Conservation (phyloP, 2,797 vertebrate species). For the Pseudopleuronectes americanus region DNA sequence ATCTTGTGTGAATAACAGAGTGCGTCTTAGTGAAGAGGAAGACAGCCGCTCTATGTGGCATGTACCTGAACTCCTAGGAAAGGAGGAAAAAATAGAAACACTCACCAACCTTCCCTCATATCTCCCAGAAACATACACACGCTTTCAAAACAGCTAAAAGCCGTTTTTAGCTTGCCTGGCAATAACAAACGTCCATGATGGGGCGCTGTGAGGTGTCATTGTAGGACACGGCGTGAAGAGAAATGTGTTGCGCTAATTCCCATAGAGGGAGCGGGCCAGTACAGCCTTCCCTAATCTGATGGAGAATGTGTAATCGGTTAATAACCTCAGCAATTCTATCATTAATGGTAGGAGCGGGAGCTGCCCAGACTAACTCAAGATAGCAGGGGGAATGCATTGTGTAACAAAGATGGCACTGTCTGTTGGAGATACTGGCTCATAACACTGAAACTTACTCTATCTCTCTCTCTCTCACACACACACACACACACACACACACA, state of each 20-base stretch:
- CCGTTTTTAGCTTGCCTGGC: constrained; percentile 68
- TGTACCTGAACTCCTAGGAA: constrained; percentile 47
- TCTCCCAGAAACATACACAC: constrained; percentile 50
- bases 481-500: constrained; percentile 13
- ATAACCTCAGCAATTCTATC: constrained; percentile 81
- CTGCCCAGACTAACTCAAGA: constrained; percentile 55
- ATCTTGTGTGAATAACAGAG: constrained; percentile 19
- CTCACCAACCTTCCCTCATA: constrained; percentile 37
- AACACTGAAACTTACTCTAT: constrained; percentile 34
- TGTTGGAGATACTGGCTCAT: constrained; percentile 52
- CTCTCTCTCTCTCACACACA: not conserved
- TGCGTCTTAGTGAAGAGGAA: constrained; percentile 22
- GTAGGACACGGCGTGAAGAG: constrained; percentile 44
- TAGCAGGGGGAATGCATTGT: constrained; percentile 43
- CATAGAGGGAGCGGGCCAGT: constrained; percentile 44
- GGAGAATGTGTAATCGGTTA: constrained; percentile 87
- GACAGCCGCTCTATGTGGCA: constrained; percentile 24
- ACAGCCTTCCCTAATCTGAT: constrained; percentile 82
- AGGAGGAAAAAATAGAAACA: constrained; percentile 34
- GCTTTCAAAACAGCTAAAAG: constrained; percentile 55
- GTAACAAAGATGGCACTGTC: constrained; percentile 75
- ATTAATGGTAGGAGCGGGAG: constrained; percentile 67
- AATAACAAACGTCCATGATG: constrained; percentile 48
- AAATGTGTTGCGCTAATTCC: constrained; percentile 63
- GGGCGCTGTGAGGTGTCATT: constrained; percentile 55